Evolutionary conservation across 1,140 invertebrate species (phyloP), one percentile per base, ranked within the genome.

Genomic region (Rhysida immarginata): DNA sequence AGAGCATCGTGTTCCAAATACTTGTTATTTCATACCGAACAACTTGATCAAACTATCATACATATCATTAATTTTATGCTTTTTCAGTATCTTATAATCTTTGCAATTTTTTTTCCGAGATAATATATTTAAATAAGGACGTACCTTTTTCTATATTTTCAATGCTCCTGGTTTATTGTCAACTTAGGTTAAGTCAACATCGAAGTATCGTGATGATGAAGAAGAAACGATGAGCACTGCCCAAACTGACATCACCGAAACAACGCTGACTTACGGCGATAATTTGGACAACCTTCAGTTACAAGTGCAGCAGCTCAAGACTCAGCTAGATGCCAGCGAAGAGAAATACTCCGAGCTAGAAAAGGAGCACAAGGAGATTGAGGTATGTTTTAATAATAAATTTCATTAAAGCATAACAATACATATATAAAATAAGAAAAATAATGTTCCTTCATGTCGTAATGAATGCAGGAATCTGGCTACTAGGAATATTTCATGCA

Each of bases 221-320:
- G 74, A 75, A 57, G 75, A 77, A 53, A 65, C 64, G 1, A 64
- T 64, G 45, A 77, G 75, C 62, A 62, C 70, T 53, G 74, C 75
- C 1, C 68, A 67, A 2, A 76, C 75, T 2, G 75, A 78, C 61
- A 76, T 71, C 24, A 77, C 77, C 24, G 75, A 78, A 53, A 65
- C 64, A 20, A 61, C 63, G 1, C 50, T 65, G 25, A 75, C 26
- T 1, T 57, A n/a, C 21, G 53, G 62, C 8, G 58, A 57, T 21
- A 61, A 42, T 16, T 57, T 61, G 8, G 63, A 64, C 41, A 64
- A 66, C 23, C 63, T 66, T 16, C 59, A 61, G 42, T 52, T 49
- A 2, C 27, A 51, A 18, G 42, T 66, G 1, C 45, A 54, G 21
- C 24, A 51, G 18, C 49, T 65, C 3, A 55, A 55, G 18, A 60